Evolutionary conservation across 2,113 vertebrate genomes (phyloP).

Genomic region (Nyctereutes procyonoides): DNA sequence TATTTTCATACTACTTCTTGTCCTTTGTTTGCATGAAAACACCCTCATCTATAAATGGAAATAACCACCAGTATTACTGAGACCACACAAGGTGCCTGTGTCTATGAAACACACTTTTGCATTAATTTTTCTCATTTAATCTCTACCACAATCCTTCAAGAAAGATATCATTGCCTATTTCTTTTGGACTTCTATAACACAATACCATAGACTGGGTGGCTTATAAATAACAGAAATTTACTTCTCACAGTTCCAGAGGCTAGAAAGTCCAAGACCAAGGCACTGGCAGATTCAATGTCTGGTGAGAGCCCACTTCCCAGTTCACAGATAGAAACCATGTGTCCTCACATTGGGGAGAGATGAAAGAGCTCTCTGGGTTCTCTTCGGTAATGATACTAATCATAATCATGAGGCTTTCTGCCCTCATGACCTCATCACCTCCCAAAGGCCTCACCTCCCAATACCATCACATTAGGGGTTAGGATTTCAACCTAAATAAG

Average conservation of each 20-base stretch:
- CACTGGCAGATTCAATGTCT: neutral
- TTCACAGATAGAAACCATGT: neutral
- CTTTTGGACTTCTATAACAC: neutral
- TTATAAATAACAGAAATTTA: neutral
- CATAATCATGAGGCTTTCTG: neutral
- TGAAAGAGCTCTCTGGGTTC: neutral
- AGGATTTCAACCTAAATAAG: neutral
- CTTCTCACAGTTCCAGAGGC: neutral
- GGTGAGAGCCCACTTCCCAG: neutral
- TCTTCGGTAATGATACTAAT: neutral
- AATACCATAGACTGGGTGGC: neutral
- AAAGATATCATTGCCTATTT: neutral
- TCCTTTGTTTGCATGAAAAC: neutral
- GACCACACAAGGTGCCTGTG: neutral
- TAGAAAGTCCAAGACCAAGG: neutral
- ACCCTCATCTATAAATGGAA: neutral
- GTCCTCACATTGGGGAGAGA: neutral
- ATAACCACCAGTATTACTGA: neutral
- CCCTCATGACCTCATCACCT: neutral
- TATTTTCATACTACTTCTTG: conserved; percentile 8
- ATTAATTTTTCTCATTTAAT: neutral
- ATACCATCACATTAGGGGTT: neutral
- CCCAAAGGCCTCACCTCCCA: neutral
- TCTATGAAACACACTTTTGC: neutral
- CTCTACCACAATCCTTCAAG: neutral